phyloP scores from a whole-genome alignment of 2,797 vertebrate species.

The Xenops minutus region DNA sequence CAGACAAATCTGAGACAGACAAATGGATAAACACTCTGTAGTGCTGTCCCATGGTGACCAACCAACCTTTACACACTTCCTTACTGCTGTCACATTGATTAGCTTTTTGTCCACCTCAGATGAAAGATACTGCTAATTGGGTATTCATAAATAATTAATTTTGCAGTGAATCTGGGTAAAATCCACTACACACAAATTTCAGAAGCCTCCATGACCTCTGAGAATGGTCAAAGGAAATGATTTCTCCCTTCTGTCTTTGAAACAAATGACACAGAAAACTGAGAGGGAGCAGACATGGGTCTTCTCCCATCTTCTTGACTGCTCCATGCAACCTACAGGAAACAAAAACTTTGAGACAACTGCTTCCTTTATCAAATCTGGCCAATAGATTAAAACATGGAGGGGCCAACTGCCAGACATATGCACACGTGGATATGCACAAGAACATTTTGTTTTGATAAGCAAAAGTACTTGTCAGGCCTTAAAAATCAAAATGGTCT shows the following conservation, averaged over 20 bases:
- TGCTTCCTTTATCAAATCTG: not conserved
- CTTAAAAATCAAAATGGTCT: not conserved
- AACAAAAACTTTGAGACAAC: not conserved
- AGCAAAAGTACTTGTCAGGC: not conserved
- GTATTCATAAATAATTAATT: rapidly evolving
- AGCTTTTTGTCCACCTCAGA: not conserved
- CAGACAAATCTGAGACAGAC: not conserved
- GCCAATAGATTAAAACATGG: not conserved
- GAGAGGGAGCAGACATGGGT: not conserved
- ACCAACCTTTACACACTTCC: not conserved
- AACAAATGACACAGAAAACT: not conserved
- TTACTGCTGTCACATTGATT: not conserved
- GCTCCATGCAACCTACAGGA: not conserved
- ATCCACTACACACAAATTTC: not conserved
- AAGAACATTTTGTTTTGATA: not conserved
- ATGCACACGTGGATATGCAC: not conserved
- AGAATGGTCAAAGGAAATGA: not conserved
- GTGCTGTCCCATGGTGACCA: not conserved
- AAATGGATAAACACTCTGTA: not conserved
- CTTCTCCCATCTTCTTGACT: not conserved
- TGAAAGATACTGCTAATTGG: not conserved
- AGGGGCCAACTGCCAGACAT: not conserved
- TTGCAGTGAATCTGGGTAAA: not conserved
- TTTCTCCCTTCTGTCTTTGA: not conserved
- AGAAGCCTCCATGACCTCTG: not conserved